Conservation (phyloP, 2,797 vertebrate species). For the Clarias platycephalus region DNA sequence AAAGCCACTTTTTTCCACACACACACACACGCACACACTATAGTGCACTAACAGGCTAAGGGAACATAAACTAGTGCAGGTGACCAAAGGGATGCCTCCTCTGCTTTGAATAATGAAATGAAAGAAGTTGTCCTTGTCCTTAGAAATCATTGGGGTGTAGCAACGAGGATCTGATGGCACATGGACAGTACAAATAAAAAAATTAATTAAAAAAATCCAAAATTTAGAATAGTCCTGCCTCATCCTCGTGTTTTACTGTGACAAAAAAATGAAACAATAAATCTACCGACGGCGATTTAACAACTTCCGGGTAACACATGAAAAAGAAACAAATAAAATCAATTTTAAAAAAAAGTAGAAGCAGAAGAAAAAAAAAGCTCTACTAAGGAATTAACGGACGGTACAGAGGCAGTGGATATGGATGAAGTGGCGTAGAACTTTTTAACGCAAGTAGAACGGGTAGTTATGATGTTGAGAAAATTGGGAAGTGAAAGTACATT, state of each 20-base stretch:
- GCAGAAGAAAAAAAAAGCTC: too few relatives aligned
- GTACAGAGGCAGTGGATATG: neutral
- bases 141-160: neutral
- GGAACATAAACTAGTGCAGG: neutral
- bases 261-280: neutral
- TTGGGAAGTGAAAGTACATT: neutral
- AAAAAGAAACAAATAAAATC: too few relatives aligned
- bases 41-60: neutral
- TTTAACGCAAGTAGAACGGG: neutral
- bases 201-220: too few relatives aligned
- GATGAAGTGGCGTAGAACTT: neutral
- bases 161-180: too few relatives aligned
- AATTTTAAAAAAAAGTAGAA: too few relatives aligned
- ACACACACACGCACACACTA: neutral
- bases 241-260: neutral
- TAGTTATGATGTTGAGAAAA: neutral
- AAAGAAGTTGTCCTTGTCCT: neutral
- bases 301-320: neutral
- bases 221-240: neutral
- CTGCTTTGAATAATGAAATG: neutral
- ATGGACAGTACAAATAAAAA: neutral
- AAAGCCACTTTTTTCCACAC: neutral
- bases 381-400: neutral
- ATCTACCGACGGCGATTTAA: neutral
- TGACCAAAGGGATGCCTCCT: neutral